These are phyloP conservation scores for Machaerirhynchus nigripectus DNA, from an alignment of 2,113 vertebrate species.

Conservation along the genomic window DNA sequence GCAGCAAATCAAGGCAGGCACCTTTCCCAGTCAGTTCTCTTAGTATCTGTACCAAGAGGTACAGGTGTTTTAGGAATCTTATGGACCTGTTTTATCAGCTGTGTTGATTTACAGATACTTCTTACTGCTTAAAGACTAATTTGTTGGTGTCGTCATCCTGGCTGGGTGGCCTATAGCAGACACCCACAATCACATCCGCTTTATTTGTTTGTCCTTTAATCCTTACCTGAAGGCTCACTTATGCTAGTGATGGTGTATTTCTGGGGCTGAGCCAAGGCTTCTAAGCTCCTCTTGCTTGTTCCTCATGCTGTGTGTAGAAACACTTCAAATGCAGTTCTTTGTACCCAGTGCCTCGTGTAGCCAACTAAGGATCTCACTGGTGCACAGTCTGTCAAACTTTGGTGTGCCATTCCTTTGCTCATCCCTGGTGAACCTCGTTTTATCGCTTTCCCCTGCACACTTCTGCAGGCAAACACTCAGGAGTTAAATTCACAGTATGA, in stretches of 20 bases:
- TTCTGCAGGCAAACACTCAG: not conserved
- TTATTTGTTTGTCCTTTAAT: not conserved
- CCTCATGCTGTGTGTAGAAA: not conserved
- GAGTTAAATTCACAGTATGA: not conserved
- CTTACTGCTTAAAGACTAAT: not conserved
- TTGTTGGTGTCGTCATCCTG: not conserved
- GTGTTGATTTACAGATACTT: not conserved
- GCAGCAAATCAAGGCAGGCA: not conserved
- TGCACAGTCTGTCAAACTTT: not conserved
- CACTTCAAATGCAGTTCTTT: not conserved
- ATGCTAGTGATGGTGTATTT: not conserved
- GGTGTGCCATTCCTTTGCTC: not conserved
- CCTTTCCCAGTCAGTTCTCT: not conserved
- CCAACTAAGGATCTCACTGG: not conserved
- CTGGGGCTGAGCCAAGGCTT: not conserved
- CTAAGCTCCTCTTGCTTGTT: not conserved
- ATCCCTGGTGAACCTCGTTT: accelerated
- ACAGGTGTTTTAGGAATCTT: not conserved
- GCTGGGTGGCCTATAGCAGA: not conserved
- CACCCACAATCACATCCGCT: not conserved
- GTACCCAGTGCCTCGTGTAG: not conserved
- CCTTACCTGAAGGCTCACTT: not conserved
- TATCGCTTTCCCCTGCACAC: not conserved
- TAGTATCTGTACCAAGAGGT: too few relatives aligned
- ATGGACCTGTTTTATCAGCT: not conserved